phyloP scores from a whole-genome alignment of 2,113 vertebrate species.

The Pontoporia blainvillei region DNA sequence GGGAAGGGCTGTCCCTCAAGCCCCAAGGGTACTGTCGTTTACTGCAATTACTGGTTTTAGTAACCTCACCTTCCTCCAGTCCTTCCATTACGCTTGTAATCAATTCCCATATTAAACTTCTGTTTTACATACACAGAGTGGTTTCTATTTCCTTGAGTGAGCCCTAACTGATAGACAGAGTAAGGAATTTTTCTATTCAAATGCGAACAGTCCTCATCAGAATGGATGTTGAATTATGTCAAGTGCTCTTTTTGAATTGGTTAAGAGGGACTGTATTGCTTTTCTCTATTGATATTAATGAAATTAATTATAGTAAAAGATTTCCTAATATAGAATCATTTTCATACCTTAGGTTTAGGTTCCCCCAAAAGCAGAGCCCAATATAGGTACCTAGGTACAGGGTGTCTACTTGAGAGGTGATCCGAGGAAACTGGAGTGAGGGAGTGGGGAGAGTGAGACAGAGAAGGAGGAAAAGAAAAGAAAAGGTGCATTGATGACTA shows the following conservation, averaged over 20 bases:
- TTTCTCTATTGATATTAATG: background rate
- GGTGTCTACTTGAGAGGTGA: background rate
- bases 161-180: background rate
- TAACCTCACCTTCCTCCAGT: background rate
- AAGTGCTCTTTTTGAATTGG: background rate
- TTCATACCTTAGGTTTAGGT: background rate
- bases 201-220: background rate
- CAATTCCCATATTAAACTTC: background rate
- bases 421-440: background rate
- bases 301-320: constrained; percentile 3
- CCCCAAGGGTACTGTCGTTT: background rate
- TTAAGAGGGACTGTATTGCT: background rate
- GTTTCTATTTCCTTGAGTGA: background rate
- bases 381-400: background rate
- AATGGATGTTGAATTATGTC: background rate
- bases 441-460: background rate
- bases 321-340: background rate
- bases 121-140: background rate
- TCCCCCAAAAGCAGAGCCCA: background rate
- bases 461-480: background rate
- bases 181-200: constrained; percentile 23
- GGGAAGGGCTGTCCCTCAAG: background rate
- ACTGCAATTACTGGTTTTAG: background rate
- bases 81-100: background rate
- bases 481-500: background rate